Conservation (phyloP, 2,888 invertebrate genomes). For the Phyto melanocephala region DNA sequence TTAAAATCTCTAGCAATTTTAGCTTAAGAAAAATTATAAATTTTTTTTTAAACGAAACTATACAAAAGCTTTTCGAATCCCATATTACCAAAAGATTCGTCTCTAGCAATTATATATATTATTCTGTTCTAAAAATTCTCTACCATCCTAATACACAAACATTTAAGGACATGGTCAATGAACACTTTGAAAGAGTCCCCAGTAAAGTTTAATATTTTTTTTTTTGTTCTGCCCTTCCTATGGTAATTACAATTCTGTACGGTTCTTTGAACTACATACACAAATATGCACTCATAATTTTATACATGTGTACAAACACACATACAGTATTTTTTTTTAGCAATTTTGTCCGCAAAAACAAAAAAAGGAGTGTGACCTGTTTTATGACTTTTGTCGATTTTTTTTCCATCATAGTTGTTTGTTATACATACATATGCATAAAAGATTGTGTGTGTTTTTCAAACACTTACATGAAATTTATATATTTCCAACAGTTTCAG, state of each 20-base stretch:
- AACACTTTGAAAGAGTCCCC: not conserved
- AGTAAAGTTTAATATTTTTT: not conserved
- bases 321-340: no score
- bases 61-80: no score
- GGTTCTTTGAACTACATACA: not conserved
- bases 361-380: conserved; percentile 16
- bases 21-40: no score
- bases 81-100: no score
- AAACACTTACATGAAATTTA: not conserved
- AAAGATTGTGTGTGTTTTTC: no score
- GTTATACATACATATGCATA: no score
- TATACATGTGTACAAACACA: not conserved
- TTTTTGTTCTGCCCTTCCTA: not conserved
- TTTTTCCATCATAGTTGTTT: not conserved
- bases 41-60: no score
- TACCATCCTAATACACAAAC: no score
- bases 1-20: no score
- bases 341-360: not conserved
- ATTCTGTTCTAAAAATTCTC: no score
- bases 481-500: no score
- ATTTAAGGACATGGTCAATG: not conserved
- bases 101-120: no score
- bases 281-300: not conserved
- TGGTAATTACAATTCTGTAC: conserved; percentile 6
- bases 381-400: not conserved